Percentiles rank a stretch among this genome's conserved stretches.
Conservation (phyloP, 2,113 vertebrate species). For the Limnothrissa miodon region DNA sequence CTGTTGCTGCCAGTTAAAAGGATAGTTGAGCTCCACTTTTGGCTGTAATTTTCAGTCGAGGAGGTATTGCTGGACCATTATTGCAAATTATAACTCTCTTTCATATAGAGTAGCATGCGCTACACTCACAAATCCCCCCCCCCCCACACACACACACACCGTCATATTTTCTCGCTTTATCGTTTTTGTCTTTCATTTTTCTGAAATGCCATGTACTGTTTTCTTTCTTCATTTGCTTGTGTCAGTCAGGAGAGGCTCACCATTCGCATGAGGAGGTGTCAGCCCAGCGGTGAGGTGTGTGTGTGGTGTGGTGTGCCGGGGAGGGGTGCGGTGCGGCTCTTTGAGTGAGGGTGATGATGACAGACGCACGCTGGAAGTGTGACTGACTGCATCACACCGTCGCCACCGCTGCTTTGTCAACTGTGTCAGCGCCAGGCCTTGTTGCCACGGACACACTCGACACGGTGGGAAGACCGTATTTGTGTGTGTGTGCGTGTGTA, state of each 20-base stretch:
- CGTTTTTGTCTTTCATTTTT: slow-evolving; percentile 53
- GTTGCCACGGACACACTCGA: slow-evolving; percentile 54
- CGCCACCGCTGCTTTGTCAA: slow-evolving; percentile 56
- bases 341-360: slow-evolving; percentile 56
- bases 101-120: slow-evolving; percentile 73
- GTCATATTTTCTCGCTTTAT: slow-evolving; percentile 50
- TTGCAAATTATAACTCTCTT: slow-evolving; percentile 86
- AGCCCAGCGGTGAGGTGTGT: slow-evolving; percentile 45
- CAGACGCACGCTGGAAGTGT: slow-evolving; percentile 73
- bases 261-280: slow-evolving; percentile 59
- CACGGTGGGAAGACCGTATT: slow-evolving; percentile 48
- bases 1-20: slow-evolving; percentile 76
- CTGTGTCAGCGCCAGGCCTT: slow-evolving; percentile 58
- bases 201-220: slow-evolving; percentile 74
- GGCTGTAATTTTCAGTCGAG: slow-evolving; percentile 76
- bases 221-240: slow-evolving; percentile 60
- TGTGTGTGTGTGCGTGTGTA: background rate
- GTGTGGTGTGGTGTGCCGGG: slow-evolving; percentile 63
- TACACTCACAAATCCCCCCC: slow-evolving; percentile 64
- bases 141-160: no score
- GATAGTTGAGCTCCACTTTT: slow-evolving; percentile 75
- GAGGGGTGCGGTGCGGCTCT: slow-evolving; percentile 44
- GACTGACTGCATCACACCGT: slow-evolving; percentile 69
- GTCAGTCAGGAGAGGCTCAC: slow-evolving; percentile 76
- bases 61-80: slow-evolving; percentile 84